phyloP scores from a whole-genome alignment of 2,797 vertebrate species.

The Sarcophilus harrisii region DNA sequence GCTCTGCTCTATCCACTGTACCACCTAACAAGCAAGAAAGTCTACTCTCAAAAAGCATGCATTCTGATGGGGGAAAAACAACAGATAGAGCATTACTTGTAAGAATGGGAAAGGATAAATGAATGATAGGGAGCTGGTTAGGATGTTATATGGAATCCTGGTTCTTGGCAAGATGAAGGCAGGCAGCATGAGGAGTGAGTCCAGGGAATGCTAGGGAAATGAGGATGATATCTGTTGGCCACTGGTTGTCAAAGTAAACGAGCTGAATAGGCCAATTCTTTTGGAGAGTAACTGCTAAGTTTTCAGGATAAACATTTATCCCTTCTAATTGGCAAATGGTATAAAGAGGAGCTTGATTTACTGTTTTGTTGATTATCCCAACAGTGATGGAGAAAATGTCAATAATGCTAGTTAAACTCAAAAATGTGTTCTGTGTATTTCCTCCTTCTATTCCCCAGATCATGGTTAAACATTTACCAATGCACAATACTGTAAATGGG shows the following conservation, averaged over 20 bases:
- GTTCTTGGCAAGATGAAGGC: background rate
- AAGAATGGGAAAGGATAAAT: too few species aligned
- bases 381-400: background rate
- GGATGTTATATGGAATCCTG: background rate
- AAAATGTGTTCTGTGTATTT: background rate
- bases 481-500: background rate
- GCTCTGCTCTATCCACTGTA: fast-evolving
- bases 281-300: background rate
- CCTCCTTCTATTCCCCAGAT: fast-evolving
- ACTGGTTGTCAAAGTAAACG: background rate
- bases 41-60: too few species aligned
- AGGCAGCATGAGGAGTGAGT: background rate
- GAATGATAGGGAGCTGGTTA: too few species aligned
- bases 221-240: background rate
- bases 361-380: background rate
- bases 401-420: background rate
- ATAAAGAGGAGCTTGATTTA: background rate
- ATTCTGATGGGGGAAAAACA: too few species aligned
- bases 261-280: background rate
- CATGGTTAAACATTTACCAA: background rate
- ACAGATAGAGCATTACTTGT: too few species aligned
- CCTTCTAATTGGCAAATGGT: background rate
- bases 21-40: background rate
- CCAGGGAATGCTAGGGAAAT: too few species aligned
- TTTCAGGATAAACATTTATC: background rate